A percentile compares a stretch with the other conserved stretches of the same genome.
These are phyloP conservation scores for Pseudopodoces humilis DNA, from an alignment of 2,113 vertebrate genomes.

Conservation along the genomic window DNA sequence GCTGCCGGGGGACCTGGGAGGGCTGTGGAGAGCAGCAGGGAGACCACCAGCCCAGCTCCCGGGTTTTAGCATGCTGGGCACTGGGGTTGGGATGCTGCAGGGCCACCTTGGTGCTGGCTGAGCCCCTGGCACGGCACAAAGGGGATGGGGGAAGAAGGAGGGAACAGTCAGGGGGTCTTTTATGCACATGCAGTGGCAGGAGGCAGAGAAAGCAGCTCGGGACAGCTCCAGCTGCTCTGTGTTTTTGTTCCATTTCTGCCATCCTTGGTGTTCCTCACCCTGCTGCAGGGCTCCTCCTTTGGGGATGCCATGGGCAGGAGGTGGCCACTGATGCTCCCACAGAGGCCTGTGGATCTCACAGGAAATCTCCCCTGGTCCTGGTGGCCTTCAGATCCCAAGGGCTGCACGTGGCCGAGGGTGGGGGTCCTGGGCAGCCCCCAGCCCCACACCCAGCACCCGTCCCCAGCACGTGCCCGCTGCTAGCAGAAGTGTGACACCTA, in stretches of 20 bases:
- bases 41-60: not conserved
- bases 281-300: not conserved
- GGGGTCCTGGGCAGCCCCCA: not conserved
- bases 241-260: not conserved
- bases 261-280: not conserved
- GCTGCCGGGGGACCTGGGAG: not conserved
- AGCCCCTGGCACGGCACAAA: not conserved
- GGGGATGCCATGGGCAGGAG: rapidly evolving
- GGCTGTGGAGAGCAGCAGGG: not conserved
- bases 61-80: not conserved
- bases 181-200: not conserved
- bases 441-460: not conserved
- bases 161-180: not conserved
- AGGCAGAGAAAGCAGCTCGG: not conserved
- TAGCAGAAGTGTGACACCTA: not conserved
- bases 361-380: not conserved
- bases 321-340: not conserved
- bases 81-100: not conserved
- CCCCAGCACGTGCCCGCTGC: rapidly evolving
- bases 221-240: not conserved
- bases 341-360: not conserved
- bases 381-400: not conserved
- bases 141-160: not conserved
- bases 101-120: not conserved
- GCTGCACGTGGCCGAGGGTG: not conserved